Conservation (phyloP, 2,797 vertebrate genomes). For the Microctenopoma stevenorrisi region DNA sequence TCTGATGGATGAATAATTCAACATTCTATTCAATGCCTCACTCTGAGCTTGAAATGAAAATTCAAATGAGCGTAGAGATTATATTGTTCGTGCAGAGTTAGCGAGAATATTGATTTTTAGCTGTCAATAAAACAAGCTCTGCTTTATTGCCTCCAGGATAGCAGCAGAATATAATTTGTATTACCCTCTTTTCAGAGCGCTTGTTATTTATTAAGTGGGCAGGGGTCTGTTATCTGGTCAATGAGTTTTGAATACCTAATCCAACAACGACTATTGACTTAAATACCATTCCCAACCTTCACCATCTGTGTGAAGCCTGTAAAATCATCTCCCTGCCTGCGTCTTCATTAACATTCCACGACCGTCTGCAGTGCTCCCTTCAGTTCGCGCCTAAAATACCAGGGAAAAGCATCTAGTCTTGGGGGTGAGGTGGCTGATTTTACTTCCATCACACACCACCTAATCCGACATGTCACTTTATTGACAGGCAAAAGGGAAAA, state of each 20-base stretch:
- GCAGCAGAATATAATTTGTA: conserved; percentile 12
- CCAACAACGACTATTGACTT: conserved; percentile 37
- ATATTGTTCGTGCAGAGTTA: conserved; percentile 41
- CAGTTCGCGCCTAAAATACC: conserved; percentile 67
- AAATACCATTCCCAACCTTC: conserved; percentile 33
- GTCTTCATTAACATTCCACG: conserved; percentile 72
- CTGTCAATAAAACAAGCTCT: conserved; percentile 43
- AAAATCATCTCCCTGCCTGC: conserved; percentile 3
- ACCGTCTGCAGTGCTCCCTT: conserved; percentile 53
- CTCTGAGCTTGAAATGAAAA: conserved; percentile 59
- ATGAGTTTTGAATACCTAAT: conserved; percentile 30
- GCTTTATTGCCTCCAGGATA: conserved; percentile 46
- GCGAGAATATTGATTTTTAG: conserved; percentile 40
- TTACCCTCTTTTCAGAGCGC: neutral
- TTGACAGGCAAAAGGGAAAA: conserved; percentile 55
- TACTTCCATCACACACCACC: conserved; percentile 59
- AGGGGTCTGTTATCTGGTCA: conserved; percentile 16
- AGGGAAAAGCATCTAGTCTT: conserved; percentile 55
- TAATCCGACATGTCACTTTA: conserved; percentile 52
- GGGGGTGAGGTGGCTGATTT: conserved; percentile 59
- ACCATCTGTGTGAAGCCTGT: conserved; percentile 23
- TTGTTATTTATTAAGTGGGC: conserved; percentile 34
- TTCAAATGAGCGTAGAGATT: conserved; percentile 56
- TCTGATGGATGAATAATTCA: conserved; percentile 63
- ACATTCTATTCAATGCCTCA: conserved; percentile 17